A percentile compares a stretch with the other conserved stretches of the same genome.
These are phyloP conservation scores for Pungitius pungitius DNA, from an alignment of 2,113 vertebrate species.

Conservation along the genomic window DNA sequence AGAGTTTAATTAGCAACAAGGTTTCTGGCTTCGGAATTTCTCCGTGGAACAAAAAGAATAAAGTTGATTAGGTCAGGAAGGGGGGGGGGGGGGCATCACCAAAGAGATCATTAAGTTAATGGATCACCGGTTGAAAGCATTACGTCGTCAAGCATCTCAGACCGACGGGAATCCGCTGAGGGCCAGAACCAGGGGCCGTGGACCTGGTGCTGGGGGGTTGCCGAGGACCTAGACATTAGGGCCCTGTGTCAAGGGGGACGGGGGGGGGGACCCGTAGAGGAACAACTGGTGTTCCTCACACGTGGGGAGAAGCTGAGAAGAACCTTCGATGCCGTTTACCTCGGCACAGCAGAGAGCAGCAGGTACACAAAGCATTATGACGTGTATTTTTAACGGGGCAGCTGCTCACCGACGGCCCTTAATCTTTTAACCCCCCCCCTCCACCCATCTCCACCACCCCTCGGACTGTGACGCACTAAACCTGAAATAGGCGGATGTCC, in stretches of 20 bases:
- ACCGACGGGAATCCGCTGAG: slow-evolving; percentile 15
- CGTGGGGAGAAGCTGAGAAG: neutral
- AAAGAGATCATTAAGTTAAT: slow-evolving; percentile 65
- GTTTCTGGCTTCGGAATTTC: slow-evolving; percentile 60
- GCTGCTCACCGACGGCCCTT: slow-evolving; percentile 7
- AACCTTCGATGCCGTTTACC: neutral
- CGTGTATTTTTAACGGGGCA: slow-evolving; percentile 7
- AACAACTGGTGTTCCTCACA: neutral
- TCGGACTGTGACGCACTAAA: slow-evolving; percentile 26
- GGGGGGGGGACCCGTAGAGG: neutral
- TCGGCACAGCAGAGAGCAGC: neutral
- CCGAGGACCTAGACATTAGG: no score
- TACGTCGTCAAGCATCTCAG: slow-evolving; percentile 17
- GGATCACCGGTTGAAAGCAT: slow-evolving; percentile 52
- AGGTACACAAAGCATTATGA: neutral
- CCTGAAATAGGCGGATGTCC: slow-evolving; percentile 48
- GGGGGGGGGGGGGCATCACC: slow-evolving; percentile 32
- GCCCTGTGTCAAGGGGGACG: no score
- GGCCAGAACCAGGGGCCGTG: no score
- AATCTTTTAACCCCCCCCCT: slow-evolving; percentile 15
- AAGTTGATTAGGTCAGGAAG: slow-evolving; percentile 44
- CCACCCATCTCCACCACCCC: no score
- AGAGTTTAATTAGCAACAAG: slow-evolving; percentile 70
- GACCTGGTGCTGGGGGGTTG: no score
- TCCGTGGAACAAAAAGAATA: slow-evolving; percentile 16